These are phyloP conservation scores for Carcharodon carcharias DNA, from an alignment of 2,797 vertebrate species.

Conservation along the genomic window DNA sequence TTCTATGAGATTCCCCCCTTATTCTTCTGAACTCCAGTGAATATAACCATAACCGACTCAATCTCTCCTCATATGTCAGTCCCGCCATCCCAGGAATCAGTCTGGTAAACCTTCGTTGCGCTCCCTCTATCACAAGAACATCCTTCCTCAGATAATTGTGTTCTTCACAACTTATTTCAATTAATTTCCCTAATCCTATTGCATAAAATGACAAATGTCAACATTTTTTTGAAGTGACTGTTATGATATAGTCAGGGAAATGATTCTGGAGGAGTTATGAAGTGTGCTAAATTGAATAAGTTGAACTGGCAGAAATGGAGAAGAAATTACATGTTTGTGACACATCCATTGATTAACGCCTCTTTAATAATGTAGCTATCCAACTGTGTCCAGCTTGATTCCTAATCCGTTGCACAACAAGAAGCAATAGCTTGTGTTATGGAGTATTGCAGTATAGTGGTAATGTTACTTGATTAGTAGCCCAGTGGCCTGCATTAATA, in stretches of 20 bases:
- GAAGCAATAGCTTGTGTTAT: background rate
- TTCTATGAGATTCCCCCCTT: too few relatives aligned
- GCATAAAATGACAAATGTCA: background rate
- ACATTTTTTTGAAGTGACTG: background rate
- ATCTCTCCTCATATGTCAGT: too few relatives aligned
- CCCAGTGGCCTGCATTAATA: background rate
- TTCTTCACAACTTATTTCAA: background rate
- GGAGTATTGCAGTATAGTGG: background rate
- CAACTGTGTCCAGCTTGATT: background rate
- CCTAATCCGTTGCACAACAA: background rate
- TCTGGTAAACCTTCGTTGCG: too few relatives aligned
- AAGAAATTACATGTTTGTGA: background rate
- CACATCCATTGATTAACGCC: background rate
- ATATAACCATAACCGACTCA: too few relatives aligned
- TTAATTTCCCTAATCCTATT: background rate
- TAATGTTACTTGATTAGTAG: background rate
- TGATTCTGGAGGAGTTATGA: background rate
- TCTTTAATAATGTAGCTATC: background rate
- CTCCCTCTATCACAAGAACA: too few relatives aligned
- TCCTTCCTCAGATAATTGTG: too few relatives aligned
- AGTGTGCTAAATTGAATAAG: background rate
- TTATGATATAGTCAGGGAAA: background rate
- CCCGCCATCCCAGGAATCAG: too few relatives aligned
- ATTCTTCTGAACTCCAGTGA: too few relatives aligned
- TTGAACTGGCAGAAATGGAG: background rate